phyloP scores from a whole-genome alignment of 2,113 vertebrate genomes.

The Craseonycteris thonglongyai region DNA sequence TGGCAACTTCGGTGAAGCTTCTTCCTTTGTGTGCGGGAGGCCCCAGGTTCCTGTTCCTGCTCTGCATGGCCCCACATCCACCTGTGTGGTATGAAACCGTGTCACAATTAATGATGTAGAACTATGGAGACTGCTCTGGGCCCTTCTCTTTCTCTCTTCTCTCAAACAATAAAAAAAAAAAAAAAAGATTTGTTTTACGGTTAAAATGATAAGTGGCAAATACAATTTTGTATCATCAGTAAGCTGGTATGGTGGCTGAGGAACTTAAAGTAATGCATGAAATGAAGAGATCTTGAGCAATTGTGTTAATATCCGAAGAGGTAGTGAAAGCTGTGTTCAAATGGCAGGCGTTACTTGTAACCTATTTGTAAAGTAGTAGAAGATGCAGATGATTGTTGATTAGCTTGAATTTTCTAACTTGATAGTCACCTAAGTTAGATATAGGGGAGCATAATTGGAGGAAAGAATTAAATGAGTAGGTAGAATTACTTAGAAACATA shows the following conservation, averaged over 20 bases:
- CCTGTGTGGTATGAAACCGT: no score
- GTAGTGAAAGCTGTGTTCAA: not conserved
- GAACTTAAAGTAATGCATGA: not conserved
- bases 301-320: not conserved
- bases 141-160: no score
- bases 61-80: no score
- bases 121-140: no score
- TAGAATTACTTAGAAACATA: not conserved
- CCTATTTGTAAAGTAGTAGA: not conserved
- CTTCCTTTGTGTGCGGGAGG: no score
- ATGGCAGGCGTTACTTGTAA: not conserved
- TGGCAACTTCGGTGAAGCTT: no score
- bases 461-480: not conserved
- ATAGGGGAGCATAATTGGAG: not conserved
- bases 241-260: not conserved
- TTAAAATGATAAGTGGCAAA: not conserved
- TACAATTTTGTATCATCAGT: not conserved
- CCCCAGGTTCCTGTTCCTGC: no score
- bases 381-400: not conserved
- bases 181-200: no score
- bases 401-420: not conserved
- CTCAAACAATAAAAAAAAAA: no score
- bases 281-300: not conserved
- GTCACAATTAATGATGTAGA: no score
- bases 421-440: not conserved